Evolutionary conservation across 2,797 vertebrate genomes (phyloP).

Genomic region (Paratrypauchen microcephalus): DNA sequence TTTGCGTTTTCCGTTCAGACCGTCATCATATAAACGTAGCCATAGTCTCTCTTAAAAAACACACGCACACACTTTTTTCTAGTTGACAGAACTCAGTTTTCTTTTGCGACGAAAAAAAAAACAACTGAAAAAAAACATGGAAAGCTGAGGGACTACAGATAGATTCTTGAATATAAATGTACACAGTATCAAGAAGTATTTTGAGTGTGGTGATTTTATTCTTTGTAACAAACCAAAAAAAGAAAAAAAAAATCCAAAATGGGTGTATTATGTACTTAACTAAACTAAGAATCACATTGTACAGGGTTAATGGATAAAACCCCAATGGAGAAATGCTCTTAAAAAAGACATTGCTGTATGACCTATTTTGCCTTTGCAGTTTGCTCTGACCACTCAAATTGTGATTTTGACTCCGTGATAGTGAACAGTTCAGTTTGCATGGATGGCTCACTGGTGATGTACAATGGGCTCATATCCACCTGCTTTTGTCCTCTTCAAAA

Average conservation of each 20-base stretch:
- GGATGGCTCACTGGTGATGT: neutral
- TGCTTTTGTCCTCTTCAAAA: constrained; percentile 15
- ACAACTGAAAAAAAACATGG: no score
- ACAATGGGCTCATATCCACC: constrained; percentile 12
- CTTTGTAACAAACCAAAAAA: no score
- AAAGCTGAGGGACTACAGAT: no score
- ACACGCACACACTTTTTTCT: no score
- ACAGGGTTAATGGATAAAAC: neutral
- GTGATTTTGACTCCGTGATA: neutral
- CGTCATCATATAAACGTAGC: no score
- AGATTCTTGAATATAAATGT: no score
- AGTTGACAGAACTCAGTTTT: no score
- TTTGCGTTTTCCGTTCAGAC: no score
- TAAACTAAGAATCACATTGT: neutral
- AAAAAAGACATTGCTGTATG: neutral
- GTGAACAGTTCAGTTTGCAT: neutral
- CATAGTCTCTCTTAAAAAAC: no score
- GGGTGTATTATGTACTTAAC: neutral
- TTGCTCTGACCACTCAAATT: neutral
- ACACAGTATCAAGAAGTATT: no score
- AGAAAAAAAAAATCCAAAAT: neutral
- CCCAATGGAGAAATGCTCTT: neutral
- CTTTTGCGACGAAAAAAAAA: no score
- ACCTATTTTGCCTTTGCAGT: neutral
- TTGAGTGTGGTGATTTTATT: no score